Conservation (phyloP, 2,113 vertebrate genomes). For the Passer domesticus region DNA sequence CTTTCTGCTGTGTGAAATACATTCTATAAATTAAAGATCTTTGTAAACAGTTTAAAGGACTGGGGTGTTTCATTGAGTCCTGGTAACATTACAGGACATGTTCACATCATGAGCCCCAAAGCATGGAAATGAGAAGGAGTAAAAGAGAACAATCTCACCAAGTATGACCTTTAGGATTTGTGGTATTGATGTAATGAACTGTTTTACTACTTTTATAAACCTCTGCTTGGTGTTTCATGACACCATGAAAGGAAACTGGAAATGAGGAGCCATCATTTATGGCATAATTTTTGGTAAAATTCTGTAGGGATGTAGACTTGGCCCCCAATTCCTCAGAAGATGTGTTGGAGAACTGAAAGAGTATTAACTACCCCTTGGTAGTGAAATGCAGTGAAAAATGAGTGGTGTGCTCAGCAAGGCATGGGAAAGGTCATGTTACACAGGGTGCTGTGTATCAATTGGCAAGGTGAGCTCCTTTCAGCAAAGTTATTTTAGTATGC, state of each 20-base stretch:
- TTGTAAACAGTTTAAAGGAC: not conserved
- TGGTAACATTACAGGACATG: not conserved
- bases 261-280: not conserved
- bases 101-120: not conserved
- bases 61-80: not conserved
- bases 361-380: not conserved
- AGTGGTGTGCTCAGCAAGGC: not conserved
- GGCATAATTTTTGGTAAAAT: not conserved
- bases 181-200: not conserved
- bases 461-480: not conserved
- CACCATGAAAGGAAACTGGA: not conserved
- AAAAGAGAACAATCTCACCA: not conserved
- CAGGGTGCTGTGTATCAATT: not conserved
- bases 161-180: not conserved
- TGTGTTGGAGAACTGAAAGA: not conserved
- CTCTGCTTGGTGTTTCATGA: not conserved
- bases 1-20: not conserved
- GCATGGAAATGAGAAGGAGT: not conserved
- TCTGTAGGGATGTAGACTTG: not conserved
- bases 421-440: conserved; percentile 2
- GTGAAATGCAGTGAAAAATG: conserved; percentile 9
- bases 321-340: not conserved
- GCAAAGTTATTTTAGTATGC: not conserved
- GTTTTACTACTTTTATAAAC: not conserved
- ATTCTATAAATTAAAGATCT: not conserved